Conservation (phyloP, 2,113 vertebrate species). For the cat (Felis catus) region F.catus_Fca126_mat1.0 CM031415.1:171627501-171628000, state of each 20-base stretch:
- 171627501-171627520: conserved; percentile 35
- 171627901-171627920: conserved; percentile 36
- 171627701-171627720: background rate
- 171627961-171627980: conserved; percentile 21
- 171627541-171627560: conserved; percentile 41
- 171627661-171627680: background rate
- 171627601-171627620: conserved; percentile 26
- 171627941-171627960: conserved; percentile 4
- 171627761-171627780: conserved; percentile 21
- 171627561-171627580: background rate
- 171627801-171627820: background rate
- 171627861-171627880: background rate
- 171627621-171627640: conserved; percentile 44
- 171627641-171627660: conserved; percentile 27
- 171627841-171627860: conserved; percentile 39
- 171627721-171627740: background rate
- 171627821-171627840: conserved; percentile 9
- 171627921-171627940: background rate
- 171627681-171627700: background rate
- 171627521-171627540: background rate
- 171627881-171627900: conserved; percentile 46
- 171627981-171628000: conserved; percentile 33
- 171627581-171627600: conserved; percentile 52
- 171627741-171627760: background rate
- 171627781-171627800: conserved; percentile 27